Conservation (phyloP, 92 coral and sea anemone species). For the Bergia sp. region DNA sequence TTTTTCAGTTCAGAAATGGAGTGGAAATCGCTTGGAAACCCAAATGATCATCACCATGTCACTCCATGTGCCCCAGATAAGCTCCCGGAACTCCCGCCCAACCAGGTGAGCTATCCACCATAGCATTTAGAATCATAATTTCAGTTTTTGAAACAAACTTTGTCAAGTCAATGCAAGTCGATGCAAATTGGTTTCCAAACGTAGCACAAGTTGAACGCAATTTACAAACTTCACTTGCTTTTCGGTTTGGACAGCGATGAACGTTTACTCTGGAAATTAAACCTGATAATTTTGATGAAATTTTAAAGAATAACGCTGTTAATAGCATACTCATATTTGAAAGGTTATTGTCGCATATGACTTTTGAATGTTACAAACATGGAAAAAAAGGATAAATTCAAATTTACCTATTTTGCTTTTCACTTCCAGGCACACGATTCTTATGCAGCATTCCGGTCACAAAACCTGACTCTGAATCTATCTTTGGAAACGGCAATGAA, state of each 20-base stretch:
- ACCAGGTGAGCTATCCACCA: slow-evolving; percentile 64
- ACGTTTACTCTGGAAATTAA: too few relatives aligned
- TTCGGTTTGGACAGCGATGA: too few relatives aligned
- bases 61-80: slow-evolving; percentile 91
- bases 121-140: background rate
- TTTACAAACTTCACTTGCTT: too few relatives aligned
- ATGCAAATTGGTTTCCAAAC: too few relatives aligned
- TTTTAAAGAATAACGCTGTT: background rate
- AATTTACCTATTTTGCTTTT: background rate
- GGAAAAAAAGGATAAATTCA: too few relatives aligned
- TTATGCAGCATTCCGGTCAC: slow-evolving; percentile 93
- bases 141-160: background rate
- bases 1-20: slow-evolving; percentile 75
- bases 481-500: slow-evolving; percentile 87
- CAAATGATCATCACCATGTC: slow-evolving; percentile 87
- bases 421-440: slow-evolving; percentile 83
- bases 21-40: slow-evolving; percentile 87
- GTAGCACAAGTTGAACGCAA: too few relatives aligned
- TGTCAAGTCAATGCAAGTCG: too few relatives aligned
- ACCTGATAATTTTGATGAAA: too few relatives aligned
- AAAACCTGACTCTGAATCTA: slow-evolving; percentile 80
- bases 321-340: background rate
- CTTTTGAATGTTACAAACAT: background rate
- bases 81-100: slow-evolving; percentile 93
- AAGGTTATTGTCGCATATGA: too few relatives aligned